A percentile compares a stretch with the other conserved stretches of the same genome.
Evolutionary conservation across 2,113 vertebrate species (phyloP).

Genomic region (Cebidichthys violaceus): DNA sequence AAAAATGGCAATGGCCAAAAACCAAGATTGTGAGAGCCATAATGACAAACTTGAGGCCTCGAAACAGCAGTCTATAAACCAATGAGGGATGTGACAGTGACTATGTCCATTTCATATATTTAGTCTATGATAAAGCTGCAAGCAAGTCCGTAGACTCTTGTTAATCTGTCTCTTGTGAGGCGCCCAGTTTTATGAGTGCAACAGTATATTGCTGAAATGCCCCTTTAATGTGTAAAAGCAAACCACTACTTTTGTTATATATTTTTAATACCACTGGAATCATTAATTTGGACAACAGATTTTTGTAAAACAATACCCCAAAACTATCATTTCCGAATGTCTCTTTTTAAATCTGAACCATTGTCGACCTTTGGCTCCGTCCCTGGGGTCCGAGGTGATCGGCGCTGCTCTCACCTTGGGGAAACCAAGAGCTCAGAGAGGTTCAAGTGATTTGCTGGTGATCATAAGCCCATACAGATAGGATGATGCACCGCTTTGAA

Average conservation of each 20-base stretch:
- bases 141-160: not conserved
- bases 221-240: not conserved
- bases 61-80: too few relatives aligned
- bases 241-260: not conserved
- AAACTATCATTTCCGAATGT: not conserved
- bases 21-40: not conserved
- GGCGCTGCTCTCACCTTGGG: not conserved
- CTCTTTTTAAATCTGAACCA: not conserved
- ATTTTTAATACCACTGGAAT: not conserved
- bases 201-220: not conserved
- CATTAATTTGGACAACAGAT: not conserved
- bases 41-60: not conserved
- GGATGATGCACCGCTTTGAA: not conserved
- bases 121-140: not conserved
- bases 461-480: not conserved
- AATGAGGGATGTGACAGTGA: not conserved
- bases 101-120: not conserved
- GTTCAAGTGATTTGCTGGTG: conserved; percentile 1
- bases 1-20: not conserved
- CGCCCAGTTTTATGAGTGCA: not conserved
- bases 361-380: not conserved
- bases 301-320: not conserved
- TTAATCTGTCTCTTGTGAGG: not conserved
- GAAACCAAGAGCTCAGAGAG: not conserved
- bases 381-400: not conserved